Evolutionary conservation across 2,113 vertebrate genomes (phyloP), one percentile per base, ranked within the genome.

Genomic region (Lophura nycthemera): DNA sequence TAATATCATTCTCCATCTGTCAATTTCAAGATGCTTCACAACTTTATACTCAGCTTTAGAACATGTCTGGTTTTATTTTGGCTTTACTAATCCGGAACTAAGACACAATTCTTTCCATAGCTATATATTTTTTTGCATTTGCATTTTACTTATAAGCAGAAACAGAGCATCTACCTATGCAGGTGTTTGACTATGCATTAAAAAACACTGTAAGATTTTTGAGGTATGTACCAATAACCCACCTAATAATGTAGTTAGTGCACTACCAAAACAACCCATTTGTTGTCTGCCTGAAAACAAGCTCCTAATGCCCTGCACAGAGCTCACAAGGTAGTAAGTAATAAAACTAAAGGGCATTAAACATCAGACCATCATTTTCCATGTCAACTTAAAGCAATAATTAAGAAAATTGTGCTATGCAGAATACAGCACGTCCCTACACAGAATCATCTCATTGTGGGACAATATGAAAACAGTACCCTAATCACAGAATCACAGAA

Each of bases 1-100:
- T 54, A 86, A 88, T 85, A 89, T 89, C 36, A 63, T 73, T 90
- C 71, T 89, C 86, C 89, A 93, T 94, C 96, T 96, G 82, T 60
- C 75, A 92, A 40, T 70, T 92, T 29, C 77, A 92, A 66, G 84
- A 89, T 89, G 45, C 86, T 89, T 93, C 84, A 89, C 50, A 89
- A 77, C 71, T 92, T 76, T 88, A 83, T 64, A 95, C 72, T 87
- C 91, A 95, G 66, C 70, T 89, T 91, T 78, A 84, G 76, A 94
- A 92, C 65, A 92, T 36, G 60, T 42, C 56, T 83, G 27, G 20
- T 43, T 93, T 89, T 94, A 91, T 76, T 89, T 87, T 76, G 27
- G 43, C 78, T 87, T 83, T 87, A 63, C 74, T 87, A 73, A 80
- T 4, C 4, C 34, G 8, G 21, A 93, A 93, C 34, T 72, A 78